These are phyloP conservation scores for Acyrthosiphon pisum DNA, from an alignment of 1,140 invertebrate species.

Conservation along the genomic window DNA sequence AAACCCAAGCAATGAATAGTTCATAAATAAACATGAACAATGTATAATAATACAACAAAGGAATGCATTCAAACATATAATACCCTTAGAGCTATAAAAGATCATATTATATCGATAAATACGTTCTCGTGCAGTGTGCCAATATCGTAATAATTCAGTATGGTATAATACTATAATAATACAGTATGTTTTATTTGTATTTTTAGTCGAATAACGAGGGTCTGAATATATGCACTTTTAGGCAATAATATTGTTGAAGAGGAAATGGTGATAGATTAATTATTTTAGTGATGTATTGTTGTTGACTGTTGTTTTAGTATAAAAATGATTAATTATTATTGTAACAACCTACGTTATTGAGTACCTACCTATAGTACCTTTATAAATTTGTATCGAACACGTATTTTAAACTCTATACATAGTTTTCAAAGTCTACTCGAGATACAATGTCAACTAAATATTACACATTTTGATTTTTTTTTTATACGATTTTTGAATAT, in stretches of 20 bases:
- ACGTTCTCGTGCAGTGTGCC: background rate
- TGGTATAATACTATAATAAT: conserved; percentile 40
- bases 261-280: background rate
- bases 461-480: background rate
- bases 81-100: conserved; percentile 40
- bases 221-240: background rate
- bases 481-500: background rate
- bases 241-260: background rate
- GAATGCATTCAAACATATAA: conserved; percentile 21
- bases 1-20: conserved; percentile 18
- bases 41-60: conserved; percentile 43
- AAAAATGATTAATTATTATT: conserved; percentile 16
- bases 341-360: background rate
- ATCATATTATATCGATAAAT: conserved; percentile 39
- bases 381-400: background rate
- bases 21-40: conserved; percentile 44
- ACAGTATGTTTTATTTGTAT: conserved; percentile 12
- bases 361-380: background rate
- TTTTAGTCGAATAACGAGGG: background rate
- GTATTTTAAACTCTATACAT: background rate
- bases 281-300: background rate
- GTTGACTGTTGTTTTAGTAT: background rate
- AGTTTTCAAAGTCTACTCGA: background rate
- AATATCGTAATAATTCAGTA: conserved; percentile 4
- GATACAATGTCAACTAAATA: background rate